Evolutionary conservation across 2,797 vertebrate species (phyloP).

Genomic region (Rhinophrynus dorsalis): DNA sequence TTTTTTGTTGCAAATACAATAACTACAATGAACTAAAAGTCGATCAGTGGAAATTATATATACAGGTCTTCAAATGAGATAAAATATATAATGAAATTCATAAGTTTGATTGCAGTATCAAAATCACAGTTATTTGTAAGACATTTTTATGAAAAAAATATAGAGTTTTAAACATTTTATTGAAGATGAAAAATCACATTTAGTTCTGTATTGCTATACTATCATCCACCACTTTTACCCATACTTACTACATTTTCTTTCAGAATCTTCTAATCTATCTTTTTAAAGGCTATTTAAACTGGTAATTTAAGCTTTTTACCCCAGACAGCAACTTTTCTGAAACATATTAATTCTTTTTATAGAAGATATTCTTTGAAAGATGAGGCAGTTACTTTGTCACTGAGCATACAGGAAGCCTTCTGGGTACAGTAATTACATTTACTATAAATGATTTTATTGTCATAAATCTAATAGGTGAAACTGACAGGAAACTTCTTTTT

Average conservation of each 20-base stretch:
- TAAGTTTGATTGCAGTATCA: constrained; percentile 3
- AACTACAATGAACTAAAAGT: background rate
- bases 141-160: constrained; percentile 23
- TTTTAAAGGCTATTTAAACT: constrained; percentile 34
- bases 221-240: constrained; percentile 10
- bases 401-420: constrained; percentile 22
- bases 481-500: constrained; percentile 22
- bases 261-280: constrained; percentile 18
- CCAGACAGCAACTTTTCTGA: constrained; percentile 31
- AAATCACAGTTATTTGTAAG: constrained; percentile 11
- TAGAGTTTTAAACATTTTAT: constrained; percentile 11
- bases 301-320: constrained; percentile 30
- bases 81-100: constrained; percentile 9
- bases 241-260: constrained; percentile 3
- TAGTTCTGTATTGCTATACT: constrained; percentile 1
- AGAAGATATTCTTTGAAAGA: constrained; percentile 34
- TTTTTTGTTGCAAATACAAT: background rate
- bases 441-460: constrained; percentile 39
- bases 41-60: background rate
- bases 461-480: constrained; percentile 30
- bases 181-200: constrained; percentile 22
- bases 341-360: constrained; percentile 38
- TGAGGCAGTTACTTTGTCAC: constrained; percentile 29
- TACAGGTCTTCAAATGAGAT: constrained; percentile 6
- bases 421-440: constrained; percentile 41